These are phyloP conservation scores for Drosophila cyrtoloma DNA, from an alignment of 2,888 invertebrate genomes.

Conservation along the genomic window DNA sequence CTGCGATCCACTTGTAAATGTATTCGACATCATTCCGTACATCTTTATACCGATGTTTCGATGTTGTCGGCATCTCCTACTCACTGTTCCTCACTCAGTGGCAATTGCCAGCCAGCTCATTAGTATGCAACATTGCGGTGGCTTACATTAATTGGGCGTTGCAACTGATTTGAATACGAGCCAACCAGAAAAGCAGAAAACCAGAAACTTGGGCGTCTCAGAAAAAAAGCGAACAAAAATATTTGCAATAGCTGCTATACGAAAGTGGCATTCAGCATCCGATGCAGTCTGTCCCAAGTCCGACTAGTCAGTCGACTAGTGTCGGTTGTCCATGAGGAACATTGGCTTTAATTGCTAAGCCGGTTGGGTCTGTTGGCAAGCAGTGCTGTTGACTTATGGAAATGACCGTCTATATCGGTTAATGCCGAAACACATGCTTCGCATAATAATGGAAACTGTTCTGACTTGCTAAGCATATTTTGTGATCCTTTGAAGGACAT, in stretches of 20 bases:
- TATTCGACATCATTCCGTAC: constrained; percentile 26
- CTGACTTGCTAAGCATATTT: constrained; percentile 46
- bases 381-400: constrained; percentile 73
- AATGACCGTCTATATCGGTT: constrained; percentile 75
- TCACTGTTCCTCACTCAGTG: constrained; percentile 18
- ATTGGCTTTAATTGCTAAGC: constrained; percentile 68
- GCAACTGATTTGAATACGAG: constrained; percentile 82
- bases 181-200: constrained; percentile 23
- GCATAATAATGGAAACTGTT: constrained; percentile 66
- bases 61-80: constrained; percentile 23
- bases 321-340: constrained; percentile 40
- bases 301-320: constrained; percentile 10
- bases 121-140: constrained; percentile 79
- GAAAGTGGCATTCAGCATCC: constrained; percentile 48
- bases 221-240: constrained; percentile 33
- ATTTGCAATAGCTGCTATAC: constrained; percentile 51
- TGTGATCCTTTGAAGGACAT: constrained; percentile 58
- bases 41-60: constrained; percentile 54
- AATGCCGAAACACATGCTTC: constrained; percentile 64
- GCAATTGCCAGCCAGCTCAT: constrained; percentile 59
- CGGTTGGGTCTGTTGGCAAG: constrained; percentile 42
- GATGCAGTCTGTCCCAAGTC: constrained; percentile 25
- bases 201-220: constrained; percentile 15
- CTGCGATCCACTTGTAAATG: constrained; percentile 3
- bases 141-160: constrained; percentile 82